Conservation (phyloP, 1,140 invertebrate species). For the Intoshia linei region DNA sequence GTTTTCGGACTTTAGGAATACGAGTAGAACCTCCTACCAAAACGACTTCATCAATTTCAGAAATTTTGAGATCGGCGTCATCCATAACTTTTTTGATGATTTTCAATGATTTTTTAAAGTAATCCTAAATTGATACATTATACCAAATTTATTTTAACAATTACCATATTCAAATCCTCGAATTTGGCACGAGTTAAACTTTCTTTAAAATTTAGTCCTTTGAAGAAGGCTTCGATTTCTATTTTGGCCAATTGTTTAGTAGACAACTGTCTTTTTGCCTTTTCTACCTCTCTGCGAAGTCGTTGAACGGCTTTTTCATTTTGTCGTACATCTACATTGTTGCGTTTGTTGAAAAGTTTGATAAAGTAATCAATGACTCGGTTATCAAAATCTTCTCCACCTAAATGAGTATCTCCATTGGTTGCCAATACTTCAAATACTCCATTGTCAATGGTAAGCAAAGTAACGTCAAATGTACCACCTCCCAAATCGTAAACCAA, state of each 20-base stretch:
- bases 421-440: conserved; percentile 61
- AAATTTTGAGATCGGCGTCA: conserved; percentile 91
- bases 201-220: conserved; percentile 97
- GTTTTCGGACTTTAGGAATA: conserved; percentile 89
- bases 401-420: conserved; percentile 86
- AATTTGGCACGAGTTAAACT: conserved; percentile 90
- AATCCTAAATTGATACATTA: background rate
- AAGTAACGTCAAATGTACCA: conserved; percentile 93
- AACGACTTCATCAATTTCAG: conserved; percentile 90
- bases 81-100: conserved; percentile 47
- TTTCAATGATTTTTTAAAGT: conserved; percentile 35
- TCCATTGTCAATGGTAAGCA: conserved; percentile 91
- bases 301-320: conserved; percentile 75
- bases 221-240: conserved; percentile 93
- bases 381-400: conserved; percentile 93
- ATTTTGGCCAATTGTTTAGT: conserved; percentile 76
- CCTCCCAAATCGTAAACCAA: conserved; percentile 94
- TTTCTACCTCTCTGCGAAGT: conserved; percentile 73
- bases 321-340: conserved; percentile 75
- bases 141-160: conserved; percentile 3
- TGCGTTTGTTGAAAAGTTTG: conserved; percentile 92
- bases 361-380: conserved; percentile 93
- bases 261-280: conserved; percentile 74
- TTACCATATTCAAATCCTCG: conserved; percentile 77
- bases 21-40: conserved; percentile 88